A percentile compares a stretch with the other conserved stretches of the same genome.
phyloP scores from a whole-genome alignment of 2,888 invertebrate species.

The Clanis bilineata region DNA sequence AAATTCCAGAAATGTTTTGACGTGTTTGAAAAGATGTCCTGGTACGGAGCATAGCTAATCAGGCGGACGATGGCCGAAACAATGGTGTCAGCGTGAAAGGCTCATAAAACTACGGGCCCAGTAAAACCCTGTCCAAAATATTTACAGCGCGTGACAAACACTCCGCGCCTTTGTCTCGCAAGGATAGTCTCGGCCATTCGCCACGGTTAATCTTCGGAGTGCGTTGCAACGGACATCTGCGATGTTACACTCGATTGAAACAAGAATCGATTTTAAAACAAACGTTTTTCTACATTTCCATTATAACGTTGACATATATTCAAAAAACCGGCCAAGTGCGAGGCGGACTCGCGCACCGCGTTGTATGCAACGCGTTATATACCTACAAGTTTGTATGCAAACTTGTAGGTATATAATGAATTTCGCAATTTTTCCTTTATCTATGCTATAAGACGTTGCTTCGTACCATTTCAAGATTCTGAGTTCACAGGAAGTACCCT shows the following conservation, averaged over 20 bases:
- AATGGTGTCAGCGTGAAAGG: conserved; percentile 73
- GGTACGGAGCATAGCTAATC: conserved; percentile 65
- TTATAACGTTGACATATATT: conserved; percentile 12
- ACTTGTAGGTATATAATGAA: too few relatives aligned
- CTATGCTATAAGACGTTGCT: too few relatives aligned
- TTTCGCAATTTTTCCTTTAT: too few relatives aligned
- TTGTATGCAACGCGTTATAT: too few relatives aligned
- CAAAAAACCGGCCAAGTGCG: too few relatives aligned
- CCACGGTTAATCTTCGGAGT: conserved; percentile 59
- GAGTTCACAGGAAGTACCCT: too few relatives aligned
- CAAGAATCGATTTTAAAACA: conserved; percentile 38
- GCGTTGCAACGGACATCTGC: conserved; percentile 57
- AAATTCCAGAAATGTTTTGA: conserved; percentile 33
- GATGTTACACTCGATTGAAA: conserved; percentile 48
- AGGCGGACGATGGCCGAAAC: conserved; percentile 58
- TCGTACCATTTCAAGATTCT: too few relatives aligned
- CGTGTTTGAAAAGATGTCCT: conserved; percentile 40
- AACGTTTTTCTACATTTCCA: conserved; percentile 12
- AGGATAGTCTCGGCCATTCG: conserved; percentile 72
- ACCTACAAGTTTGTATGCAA: too few relatives aligned
- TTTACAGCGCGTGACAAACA: conserved; percentile 79
- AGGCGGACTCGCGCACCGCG: too few relatives aligned
- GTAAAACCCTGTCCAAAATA: conserved; percentile 77
- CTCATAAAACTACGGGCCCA: conserved; percentile 73
- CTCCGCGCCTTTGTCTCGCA: conserved; percentile 62